phyloP scores from a whole-genome alignment of 2,888 invertebrate genomes.

The Himalopsyche tibetana region DNA sequence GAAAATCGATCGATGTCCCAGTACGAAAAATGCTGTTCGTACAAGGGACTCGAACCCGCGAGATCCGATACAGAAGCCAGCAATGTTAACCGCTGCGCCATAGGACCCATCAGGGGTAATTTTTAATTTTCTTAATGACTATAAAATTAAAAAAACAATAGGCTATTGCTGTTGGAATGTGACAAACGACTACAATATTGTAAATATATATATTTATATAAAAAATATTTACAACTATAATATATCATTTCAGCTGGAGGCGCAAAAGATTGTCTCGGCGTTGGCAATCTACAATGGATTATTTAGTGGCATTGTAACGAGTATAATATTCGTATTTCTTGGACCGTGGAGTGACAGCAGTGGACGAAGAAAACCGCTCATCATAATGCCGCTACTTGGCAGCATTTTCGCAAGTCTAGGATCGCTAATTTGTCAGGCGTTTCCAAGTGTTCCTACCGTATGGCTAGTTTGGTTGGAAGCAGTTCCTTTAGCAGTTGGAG shows the following conservation, averaged over 20 bases:
- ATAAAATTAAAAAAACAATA: too few species aligned
- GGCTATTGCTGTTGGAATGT: too few species aligned
- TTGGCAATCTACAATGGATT: constrained; percentile 50
- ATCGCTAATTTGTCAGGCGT: constrained; percentile 72
- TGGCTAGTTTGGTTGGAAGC: constrained; percentile 74
- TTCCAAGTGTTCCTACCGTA: constrained; percentile 73
- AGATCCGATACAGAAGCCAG: too few species aligned
- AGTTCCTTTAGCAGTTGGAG: constrained; percentile 83
- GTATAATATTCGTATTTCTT: constrained; percentile 77
- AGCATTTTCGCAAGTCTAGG: constrained; percentile 76
- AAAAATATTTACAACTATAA: not conserved
- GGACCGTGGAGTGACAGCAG: constrained; percentile 81
- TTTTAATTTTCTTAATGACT: too few species aligned
- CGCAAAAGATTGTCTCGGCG: constrained; percentile 56
- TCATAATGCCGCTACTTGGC: constrained; percentile 77
- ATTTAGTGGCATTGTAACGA: constrained; percentile 74
- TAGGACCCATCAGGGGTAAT: too few species aligned
- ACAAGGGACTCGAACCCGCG: too few species aligned
- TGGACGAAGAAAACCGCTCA: constrained; percentile 77
- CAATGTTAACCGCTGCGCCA: too few species aligned
- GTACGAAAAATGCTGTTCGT: too few species aligned
- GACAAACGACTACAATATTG: too few species aligned
- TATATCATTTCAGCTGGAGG: constrained; percentile 52
- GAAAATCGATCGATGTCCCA: too few species aligned
- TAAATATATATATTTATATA: too few species aligned